These are phyloP conservation scores for Labroides dimidiatus DNA, from an alignment of 2,797 vertebrate genomes.

Conservation along the genomic window DNA sequence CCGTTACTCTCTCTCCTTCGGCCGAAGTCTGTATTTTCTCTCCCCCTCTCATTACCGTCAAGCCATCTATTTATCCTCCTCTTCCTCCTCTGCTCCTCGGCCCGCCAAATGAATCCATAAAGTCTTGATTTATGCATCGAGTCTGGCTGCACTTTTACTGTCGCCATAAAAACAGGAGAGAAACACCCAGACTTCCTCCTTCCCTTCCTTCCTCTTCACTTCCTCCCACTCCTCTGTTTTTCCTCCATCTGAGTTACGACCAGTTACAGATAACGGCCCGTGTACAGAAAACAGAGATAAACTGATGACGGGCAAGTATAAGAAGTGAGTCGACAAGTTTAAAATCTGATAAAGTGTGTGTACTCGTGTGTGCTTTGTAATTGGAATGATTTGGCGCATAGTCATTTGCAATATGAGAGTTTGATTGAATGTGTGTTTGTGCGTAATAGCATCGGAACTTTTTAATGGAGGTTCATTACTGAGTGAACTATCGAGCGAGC, in stretches of 20 bases:
- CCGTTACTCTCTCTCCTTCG: constrained; percentile 17
- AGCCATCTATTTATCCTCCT: constrained; percentile 47
- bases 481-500: constrained; percentile 21
- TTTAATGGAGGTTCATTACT: constrained; percentile 33
- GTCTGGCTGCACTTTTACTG: constrained; percentile 55
- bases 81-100: constrained; percentile 22
- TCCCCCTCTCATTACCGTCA: constrained; percentile 37
- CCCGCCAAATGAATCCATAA: constrained; percentile 51
- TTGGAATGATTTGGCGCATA: not conserved
- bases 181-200: constrained; percentile 13
- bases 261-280: not conserved
- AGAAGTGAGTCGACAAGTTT: constrained; percentile 14
- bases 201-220: constrained; percentile 13
- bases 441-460: constrained; percentile 24
- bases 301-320: no score
- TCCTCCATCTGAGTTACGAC: not conserved
- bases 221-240: constrained; percentile 1
- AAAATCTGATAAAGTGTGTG: constrained; percentile 16
- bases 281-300: not conserved
- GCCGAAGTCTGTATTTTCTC: constrained; percentile 29
- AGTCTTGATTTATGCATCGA: constrained; percentile 50
- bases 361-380: constrained; percentile 8
- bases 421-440: constrained; percentile 33
- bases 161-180: constrained; percentile 42
- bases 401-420: constrained; percentile 3